Conservation (phyloP, 2,888 invertebrate genomes). For the Vannuccia rotundouncinata region DNA sequence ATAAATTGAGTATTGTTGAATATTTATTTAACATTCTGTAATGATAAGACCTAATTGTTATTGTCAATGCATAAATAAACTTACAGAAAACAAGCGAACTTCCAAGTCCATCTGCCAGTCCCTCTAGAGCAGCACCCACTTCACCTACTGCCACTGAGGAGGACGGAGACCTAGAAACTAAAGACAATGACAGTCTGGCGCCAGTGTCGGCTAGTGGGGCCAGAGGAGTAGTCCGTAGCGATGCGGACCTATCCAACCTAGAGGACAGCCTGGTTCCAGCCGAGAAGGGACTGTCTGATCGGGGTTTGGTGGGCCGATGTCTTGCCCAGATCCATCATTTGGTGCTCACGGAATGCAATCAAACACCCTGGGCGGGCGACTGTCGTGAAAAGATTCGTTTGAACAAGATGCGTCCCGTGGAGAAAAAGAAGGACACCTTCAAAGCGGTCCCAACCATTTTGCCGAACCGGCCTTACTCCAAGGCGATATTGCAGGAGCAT, state of each 20-base stretch:
- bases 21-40: no score
- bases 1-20: no score
- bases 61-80: no score
- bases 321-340: slow-evolving; percentile 55
- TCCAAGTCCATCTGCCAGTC: not conserved
- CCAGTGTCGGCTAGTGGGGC: not conserved
- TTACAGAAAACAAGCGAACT: not conserved
- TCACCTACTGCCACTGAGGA: not conserved
- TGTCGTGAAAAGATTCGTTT: slow-evolving; percentile 47
- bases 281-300: not conserved
- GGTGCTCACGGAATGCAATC: slow-evolving; percentile 52
- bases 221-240: not conserved
- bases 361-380: slow-evolving; percentile 54
- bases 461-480: slow-evolving; percentile 54
- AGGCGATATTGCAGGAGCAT: slow-evolving; percentile 51
- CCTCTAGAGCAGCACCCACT: no score
- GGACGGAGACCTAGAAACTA: not conserved
- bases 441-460: slow-evolving; percentile 43
- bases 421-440: slow-evolving; percentile 27
- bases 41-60: no score
- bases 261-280: not conserved
- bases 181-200: no score
- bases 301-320: slow-evolving; percentile 45
- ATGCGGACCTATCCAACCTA: not conserved
- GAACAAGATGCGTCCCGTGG: slow-evolving; percentile 27